Percentiles rank a stretch among this genome's conserved stretches.
These are phyloP conservation scores for Ophiodon elongatus DNA, from an alignment of 2,113 vertebrate species.

Conservation along the genomic window DNA sequence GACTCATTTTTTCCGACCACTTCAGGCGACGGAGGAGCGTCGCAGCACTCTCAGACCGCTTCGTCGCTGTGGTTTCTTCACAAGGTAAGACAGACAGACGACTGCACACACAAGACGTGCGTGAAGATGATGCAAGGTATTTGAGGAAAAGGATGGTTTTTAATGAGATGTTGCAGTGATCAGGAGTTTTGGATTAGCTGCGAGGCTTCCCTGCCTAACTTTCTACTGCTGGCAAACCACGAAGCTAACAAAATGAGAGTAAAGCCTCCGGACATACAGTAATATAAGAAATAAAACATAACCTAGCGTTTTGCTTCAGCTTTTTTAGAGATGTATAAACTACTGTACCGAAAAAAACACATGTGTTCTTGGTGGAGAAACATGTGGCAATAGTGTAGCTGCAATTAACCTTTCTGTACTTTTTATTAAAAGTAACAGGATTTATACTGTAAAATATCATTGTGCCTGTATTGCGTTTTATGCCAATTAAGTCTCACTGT, in stretches of 20 bases:
- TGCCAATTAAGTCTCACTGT: not conserved
- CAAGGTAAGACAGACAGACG: slow-evolving; percentile 70
- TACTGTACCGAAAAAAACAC: not conserved
- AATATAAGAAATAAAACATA: not conserved
- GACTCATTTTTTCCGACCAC: slow-evolving; percentile 85
- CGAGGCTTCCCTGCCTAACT: not conserved
- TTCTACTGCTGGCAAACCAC: not conserved
- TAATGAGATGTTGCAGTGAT: not conserved
- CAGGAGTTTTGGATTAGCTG: not conserved
- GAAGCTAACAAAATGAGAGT: not conserved
- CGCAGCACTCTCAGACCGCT: slow-evolving; percentile 29
- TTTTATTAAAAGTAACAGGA: not conserved
- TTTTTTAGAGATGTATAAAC: not conserved
- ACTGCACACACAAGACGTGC: not conserved
- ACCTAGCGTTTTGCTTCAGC: not conserved
- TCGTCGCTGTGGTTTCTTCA: slow-evolving; percentile 40
- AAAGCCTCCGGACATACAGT: slow-evolving; percentile 9
- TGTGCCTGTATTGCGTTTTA: not conserved
- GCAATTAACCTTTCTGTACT: not conserved
- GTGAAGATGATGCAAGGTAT: not conserved
- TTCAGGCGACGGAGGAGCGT: slow-evolving; percentile 61
- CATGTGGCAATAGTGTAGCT: not conserved
- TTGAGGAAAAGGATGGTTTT: not conserved
- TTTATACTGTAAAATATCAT: not conserved
- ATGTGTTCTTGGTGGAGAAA: not conserved